Evolutionary conservation across 2,888 invertebrate species (phyloP).

Genomic region (Argyresthia goedartella): DNA sequence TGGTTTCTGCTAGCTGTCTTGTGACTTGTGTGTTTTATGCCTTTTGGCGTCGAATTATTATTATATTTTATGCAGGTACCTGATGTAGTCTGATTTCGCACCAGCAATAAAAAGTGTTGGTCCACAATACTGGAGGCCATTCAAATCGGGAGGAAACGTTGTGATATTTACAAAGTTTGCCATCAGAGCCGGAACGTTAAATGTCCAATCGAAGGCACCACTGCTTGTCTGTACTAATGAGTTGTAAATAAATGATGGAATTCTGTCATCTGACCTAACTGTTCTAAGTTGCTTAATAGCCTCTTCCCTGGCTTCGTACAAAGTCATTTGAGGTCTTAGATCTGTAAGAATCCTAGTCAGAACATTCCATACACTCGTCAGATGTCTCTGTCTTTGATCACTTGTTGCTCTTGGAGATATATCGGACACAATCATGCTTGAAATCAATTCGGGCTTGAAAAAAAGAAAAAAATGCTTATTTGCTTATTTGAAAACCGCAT

Average conservation of each 20-base stretch:
- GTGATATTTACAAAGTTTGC: constrained; percentile 76
- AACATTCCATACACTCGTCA: constrained; percentile 76
- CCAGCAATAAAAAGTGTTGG: constrained; percentile 90
- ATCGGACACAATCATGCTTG: constrained; percentile 78
- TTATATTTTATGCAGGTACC: constrained; percentile 38
- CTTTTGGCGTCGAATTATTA: too few species aligned
- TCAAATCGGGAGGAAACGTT: constrained; percentile 71
- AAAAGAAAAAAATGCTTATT: background rate
- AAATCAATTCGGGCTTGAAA: constrained; percentile 72
- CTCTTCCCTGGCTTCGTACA: constrained; percentile 77
- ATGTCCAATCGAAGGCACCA: constrained; percentile 79
- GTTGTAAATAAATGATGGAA: constrained; percentile 85
- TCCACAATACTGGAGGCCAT: constrained; percentile 69
- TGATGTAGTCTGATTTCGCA: constrained; percentile 82
- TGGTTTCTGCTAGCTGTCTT: too few species aligned
- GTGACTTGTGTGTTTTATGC: too few species aligned
- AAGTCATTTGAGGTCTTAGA: constrained; percentile 71
- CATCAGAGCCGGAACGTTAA: constrained; percentile 82
- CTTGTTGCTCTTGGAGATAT: constrained; percentile 74
- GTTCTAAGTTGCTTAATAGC: constrained; percentile 73
- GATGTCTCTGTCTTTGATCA: constrained; percentile 72
- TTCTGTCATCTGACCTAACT: constrained; percentile 66
- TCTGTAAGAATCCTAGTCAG: constrained; percentile 67
- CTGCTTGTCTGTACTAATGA: constrained; percentile 81
- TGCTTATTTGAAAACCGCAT: background rate